phyloP scores from a whole-genome alignment of 2,797 vertebrate species.

The Myotis planiceps region DNA sequence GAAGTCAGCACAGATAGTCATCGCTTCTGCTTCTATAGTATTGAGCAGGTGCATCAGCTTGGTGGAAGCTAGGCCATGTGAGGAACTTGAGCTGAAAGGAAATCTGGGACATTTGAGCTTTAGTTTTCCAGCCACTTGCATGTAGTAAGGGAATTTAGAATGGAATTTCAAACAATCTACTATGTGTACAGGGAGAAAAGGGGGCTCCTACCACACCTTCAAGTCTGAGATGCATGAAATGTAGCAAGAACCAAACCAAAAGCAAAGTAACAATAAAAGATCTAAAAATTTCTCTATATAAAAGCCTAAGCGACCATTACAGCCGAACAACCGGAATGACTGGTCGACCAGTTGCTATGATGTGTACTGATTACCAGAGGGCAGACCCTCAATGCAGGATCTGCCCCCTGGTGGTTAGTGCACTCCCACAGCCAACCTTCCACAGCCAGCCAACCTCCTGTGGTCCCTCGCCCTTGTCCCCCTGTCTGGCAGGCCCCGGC shows the following conservation, averaged over 20 bases:
- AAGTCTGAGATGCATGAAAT: neutral
- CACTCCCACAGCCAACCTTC: too few relatives aligned
- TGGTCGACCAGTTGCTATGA: too few relatives aligned
- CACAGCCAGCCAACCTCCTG: too few relatives aligned
- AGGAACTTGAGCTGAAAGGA: conserved; percentile 25
- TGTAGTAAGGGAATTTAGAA: neutral
- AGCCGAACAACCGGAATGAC: too few relatives aligned
- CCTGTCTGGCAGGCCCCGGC: too few relatives aligned
- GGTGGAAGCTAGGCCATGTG: neutral
- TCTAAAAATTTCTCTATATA: neutral
- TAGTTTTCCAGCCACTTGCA: neutral
- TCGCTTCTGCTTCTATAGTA: neutral
- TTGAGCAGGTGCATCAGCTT: neutral
- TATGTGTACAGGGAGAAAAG: neutral
- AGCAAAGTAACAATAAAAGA: neutral
- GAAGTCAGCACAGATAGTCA: neutral
- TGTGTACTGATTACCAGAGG: too few relatives aligned
- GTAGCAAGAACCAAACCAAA: neutral
- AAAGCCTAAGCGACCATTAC: neutral
- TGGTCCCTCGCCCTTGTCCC: too few relatives aligned
- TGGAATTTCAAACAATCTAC: neutral
- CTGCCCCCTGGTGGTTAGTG: too few relatives aligned
- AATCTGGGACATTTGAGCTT: conserved; percentile 5
- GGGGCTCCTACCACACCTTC: neutral
- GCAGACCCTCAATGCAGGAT: too few relatives aligned